phyloP scores from a whole-genome alignment of 2,888 invertebrate genomes.

The Trachelus tabidus region DNA sequence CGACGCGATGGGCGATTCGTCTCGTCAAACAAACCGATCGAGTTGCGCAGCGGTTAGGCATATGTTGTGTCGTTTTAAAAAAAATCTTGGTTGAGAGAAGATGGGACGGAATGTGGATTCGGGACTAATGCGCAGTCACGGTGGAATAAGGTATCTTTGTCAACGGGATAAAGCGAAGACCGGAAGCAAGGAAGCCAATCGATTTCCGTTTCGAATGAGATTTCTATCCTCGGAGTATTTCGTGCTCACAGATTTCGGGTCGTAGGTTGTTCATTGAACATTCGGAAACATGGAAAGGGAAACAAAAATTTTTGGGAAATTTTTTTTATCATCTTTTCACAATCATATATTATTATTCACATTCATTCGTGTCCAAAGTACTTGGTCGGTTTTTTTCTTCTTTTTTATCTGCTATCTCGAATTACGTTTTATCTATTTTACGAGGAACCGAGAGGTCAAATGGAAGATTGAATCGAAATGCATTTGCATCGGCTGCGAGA shows the following conservation, averaged over 20 bases:
- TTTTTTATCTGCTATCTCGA: not conserved
- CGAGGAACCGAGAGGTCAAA: not conserved
- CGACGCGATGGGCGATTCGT: not conserved
- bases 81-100: too few species aligned
- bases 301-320: too few species aligned
- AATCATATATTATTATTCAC: not conserved
- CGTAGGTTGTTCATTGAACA: not conserved
- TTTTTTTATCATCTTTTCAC: too few species aligned
- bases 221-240: not conserved
- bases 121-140: not conserved
- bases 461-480: not conserved
- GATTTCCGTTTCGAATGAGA: not conserved
- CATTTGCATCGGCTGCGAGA: not conserved
- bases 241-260: not conserved
- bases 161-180: not conserved
- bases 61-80: too few species aligned
- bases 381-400: not conserved
- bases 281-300: not conserved
- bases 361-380: not conserved
- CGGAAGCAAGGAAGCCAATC: not conserved
- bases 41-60: too few species aligned
- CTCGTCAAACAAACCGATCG: too few species aligned
- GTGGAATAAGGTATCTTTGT: not conserved
- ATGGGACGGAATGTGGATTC: not conserved
- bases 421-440: not conserved